Conservation (phyloP, 2,888 invertebrate species). For the Pachymerium ferrugineum region DNA sequence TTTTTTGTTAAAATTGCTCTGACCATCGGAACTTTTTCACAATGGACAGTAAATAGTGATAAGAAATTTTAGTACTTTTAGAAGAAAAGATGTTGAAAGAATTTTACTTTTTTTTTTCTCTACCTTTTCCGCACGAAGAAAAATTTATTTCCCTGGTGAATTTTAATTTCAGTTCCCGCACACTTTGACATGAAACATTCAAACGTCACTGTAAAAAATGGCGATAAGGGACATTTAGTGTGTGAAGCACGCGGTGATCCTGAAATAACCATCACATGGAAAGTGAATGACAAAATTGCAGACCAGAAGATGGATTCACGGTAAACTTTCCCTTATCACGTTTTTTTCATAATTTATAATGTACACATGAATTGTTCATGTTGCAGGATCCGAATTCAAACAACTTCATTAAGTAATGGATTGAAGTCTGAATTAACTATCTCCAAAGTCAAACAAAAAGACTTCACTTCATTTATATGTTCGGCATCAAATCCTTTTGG, state of each 20-base stretch:
- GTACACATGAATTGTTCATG: background rate
- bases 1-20: background rate
- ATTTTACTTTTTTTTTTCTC: background rate
- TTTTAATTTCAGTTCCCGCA: constrained; percentile 90
- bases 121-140: background rate
- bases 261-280: constrained; percentile 91
- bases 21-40: background rate
- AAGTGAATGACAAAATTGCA: constrained; percentile 85
- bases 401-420: background rate
- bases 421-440: constrained; percentile 34
- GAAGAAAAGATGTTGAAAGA: background rate
- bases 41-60: background rate
- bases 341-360: background rate
- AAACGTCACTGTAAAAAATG: constrained; percentile 83
- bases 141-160: background rate
- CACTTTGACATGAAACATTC: constrained; percentile 87
- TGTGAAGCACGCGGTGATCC: constrained; percentile 81
- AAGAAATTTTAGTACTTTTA: constrained; percentile 6
- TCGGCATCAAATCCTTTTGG: constrained; percentile 34
- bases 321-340: constrained; percentile 37
- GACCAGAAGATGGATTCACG: constrained; percentile 83
- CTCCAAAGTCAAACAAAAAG: constrained; percentile 33
- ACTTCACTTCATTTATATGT: constrained; percentile 34
- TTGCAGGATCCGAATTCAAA: background rate
- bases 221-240: constrained; percentile 82